Evolutionary conservation across 2,797 vertebrate genomes (phyloP).

Genomic region (Pangasius djambal): DNA sequence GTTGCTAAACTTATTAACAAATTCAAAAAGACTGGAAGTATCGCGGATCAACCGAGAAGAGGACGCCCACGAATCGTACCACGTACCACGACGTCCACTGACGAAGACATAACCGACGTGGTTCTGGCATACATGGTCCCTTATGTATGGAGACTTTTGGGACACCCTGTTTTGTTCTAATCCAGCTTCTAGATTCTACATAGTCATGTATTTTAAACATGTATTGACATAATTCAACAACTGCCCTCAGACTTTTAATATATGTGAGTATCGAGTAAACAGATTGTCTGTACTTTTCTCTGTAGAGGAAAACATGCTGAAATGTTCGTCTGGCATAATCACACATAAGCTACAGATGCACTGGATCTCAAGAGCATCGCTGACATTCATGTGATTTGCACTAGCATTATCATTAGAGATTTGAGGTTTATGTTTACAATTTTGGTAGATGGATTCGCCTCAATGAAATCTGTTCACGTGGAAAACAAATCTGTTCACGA

Average conservation of each 20-base stretch:
- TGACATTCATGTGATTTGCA: neutral
- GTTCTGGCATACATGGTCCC: too few species aligned
- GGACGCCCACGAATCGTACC: too few species aligned
- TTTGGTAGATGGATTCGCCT: neutral
- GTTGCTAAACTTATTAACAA: too few species aligned
- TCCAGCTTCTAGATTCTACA: neutral
- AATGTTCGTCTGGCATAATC: neutral
- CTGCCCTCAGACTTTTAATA: neutral
- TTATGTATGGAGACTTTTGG: too few species aligned
- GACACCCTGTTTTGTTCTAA: too few species aligned
- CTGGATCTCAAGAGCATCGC: neutral
- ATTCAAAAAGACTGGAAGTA: too few species aligned
- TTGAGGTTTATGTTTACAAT: neutral
- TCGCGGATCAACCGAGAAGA: too few species aligned
- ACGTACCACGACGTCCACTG: too few species aligned
- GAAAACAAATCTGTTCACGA: neutral
- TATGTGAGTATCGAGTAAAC: neutral
- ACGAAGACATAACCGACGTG: too few species aligned
- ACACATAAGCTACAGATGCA: neutral
- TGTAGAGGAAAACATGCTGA: neutral
- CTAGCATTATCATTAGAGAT: neutral
- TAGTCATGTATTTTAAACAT: neutral
- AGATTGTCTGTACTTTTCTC: neutral
- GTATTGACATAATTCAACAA: neutral
- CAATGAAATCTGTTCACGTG: neutral